Conservation (phyloP, 1,140 invertebrate species). For the Hydropsyche tenuis region DNA sequence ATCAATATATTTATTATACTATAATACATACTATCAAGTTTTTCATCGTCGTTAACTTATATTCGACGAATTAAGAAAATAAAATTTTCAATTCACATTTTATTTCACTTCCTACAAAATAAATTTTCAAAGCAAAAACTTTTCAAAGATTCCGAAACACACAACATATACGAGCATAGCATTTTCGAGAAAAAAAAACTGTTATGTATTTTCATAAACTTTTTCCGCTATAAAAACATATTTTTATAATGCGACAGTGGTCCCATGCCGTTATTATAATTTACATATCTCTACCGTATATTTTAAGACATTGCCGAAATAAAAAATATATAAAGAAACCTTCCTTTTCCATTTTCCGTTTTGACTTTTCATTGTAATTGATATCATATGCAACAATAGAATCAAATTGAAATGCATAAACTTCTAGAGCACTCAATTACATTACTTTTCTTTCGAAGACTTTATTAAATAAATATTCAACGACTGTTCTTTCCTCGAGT, state of each 20-base stretch:
- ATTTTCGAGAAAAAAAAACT: constrained; percentile 36
- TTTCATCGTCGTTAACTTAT: no score
- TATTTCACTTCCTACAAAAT: constrained; percentile 9
- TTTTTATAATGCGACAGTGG: constrained; percentile 37
- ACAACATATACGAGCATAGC: neutral
- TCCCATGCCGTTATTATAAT: constrained; percentile 35
- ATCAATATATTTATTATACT: no score
- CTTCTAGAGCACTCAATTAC: no score
- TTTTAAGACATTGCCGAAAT: neutral
- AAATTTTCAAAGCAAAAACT: neutral
- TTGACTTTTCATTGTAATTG: no score
- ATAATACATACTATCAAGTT: no score
- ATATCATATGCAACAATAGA: no score
- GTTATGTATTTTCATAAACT: constrained; percentile 44
- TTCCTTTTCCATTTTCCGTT: no score
- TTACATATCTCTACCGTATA: constrained; percentile 37
- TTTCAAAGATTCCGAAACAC: constrained; percentile 23
- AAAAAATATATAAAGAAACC: neutral
- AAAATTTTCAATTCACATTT: neutral
- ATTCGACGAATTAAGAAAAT: no score
- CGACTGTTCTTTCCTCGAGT: constrained; percentile 38
- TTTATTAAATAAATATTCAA: constrained; percentile 30
- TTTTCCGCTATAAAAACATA: constrained; percentile 42
- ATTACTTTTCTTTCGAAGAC: neutral
- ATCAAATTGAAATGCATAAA: no score